Evolutionary conservation across 2,888 invertebrate genomes (phyloP).

Genomic region (Embidobia sp.): DNA sequence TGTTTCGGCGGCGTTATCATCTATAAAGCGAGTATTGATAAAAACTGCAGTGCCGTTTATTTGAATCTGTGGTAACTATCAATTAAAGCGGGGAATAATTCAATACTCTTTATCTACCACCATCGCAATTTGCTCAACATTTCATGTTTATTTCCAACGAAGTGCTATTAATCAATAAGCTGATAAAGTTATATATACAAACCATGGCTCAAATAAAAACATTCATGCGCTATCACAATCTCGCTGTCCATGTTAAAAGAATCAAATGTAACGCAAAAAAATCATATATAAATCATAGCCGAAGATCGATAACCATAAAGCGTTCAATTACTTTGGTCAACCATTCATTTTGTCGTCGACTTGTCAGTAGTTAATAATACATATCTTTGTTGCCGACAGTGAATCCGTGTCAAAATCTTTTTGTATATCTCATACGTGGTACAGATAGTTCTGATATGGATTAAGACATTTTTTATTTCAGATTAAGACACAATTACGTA

Average conservation of each 20-base stretch:
- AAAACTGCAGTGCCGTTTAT: slow-evolving; percentile 25
- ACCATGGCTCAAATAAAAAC: slow-evolving; percentile 40
- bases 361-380: no score
- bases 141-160: slow-evolving; percentile 56
- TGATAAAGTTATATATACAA: slow-evolving; percentile 49
- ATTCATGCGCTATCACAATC: slow-evolving; percentile 27
- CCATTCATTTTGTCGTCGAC: no score
- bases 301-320: no score
- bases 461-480: no score
- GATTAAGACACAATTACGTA: no score
- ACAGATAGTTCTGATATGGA: no score
- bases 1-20: slow-evolving; percentile 14
- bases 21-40: slow-evolving; percentile 14
- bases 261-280: slow-evolving; percentile 7
- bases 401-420: no score
- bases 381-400: no score
- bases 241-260: slow-evolving; percentile 16
- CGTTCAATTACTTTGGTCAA: slow-evolving; percentile 7
- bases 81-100: slow-evolving; percentile 53
- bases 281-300: slow-evolving; percentile 9
- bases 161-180: slow-evolving; percentile 58
- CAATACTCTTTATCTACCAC: slow-evolving; percentile 51
- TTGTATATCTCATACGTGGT: no score
- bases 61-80: slow-evolving; percentile 37
- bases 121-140: slow-evolving; percentile 51